phyloP scores from a whole-genome alignment of 2,888 invertebrate genomes.

The Andrena camellia region DNA sequence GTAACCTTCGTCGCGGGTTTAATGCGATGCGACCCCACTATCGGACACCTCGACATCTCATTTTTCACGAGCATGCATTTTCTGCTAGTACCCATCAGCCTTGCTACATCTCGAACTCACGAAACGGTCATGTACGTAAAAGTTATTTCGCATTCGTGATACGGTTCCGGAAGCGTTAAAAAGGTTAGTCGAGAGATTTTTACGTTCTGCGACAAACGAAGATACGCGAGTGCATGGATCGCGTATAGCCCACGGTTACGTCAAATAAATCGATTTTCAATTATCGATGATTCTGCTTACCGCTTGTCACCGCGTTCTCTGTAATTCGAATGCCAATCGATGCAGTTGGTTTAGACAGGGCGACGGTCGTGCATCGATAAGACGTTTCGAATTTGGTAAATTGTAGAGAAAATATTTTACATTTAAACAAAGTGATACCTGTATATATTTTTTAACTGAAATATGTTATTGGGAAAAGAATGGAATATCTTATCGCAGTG shows the following conservation, averaged over 20 bases:
- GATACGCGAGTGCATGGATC: not conserved
- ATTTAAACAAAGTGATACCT: not conserved
- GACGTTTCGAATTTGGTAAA: not conserved
- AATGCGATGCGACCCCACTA: slow-evolving; percentile 40
- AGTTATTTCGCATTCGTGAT: slow-evolving; percentile 3
- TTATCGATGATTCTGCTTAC: slow-evolving; percentile 30
- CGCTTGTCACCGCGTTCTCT: not conserved
- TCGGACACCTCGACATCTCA: slow-evolving; percentile 59
- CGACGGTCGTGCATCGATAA: slow-evolving; percentile 15
- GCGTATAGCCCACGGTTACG: not conserved
- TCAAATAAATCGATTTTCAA: slow-evolving; percentile 23
- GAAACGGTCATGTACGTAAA: not conserved
- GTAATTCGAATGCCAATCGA: slow-evolving; percentile 18
- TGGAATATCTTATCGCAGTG: too few relatives aligned
- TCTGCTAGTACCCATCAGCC: slow-evolving; percentile 26
- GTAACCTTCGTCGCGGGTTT: slow-evolving; percentile 44
- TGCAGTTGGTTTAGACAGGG: slow-evolving; percentile 34
- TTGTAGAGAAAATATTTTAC: not conserved
- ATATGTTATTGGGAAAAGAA: too few relatives aligned
- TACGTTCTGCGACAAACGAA: not conserved
- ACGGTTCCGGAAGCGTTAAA: not conserved
- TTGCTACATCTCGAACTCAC: slow-evolving; percentile 19
- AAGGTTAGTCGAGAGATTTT: not conserved
- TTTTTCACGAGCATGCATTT: slow-evolving; percentile 70
- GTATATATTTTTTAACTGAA: too few relatives aligned